phyloP scores from a whole-genome alignment of 2,797 vertebrate genomes.

The Spheniscus humboldti region DNA sequence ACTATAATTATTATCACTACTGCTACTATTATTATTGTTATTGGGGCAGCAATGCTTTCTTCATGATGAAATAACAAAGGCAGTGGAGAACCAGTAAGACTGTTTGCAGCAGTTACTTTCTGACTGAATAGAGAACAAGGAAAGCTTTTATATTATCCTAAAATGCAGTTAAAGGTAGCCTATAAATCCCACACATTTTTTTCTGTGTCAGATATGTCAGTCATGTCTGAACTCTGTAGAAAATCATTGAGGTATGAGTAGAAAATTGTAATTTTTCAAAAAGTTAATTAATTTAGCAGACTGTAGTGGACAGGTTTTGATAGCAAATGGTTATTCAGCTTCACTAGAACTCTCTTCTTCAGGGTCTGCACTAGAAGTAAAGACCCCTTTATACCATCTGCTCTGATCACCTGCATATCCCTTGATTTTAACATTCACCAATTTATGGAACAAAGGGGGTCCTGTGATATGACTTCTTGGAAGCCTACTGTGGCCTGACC shows the following conservation, averaged over 20 bases:
- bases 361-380: neutral
- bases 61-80: neutral
- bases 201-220: neutral
- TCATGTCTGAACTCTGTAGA: neutral
- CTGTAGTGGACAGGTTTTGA: neutral
- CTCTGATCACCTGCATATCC: neutral
- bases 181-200: neutral
- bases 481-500: neutral
- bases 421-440: neutral
- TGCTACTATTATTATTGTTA: neutral
- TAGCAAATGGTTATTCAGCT: neutral
- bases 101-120: neutral
- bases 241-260: neutral
- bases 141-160: neutral
- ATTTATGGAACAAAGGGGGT: neutral
- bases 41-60: neutral
- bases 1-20: neutral
- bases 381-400: neutral
- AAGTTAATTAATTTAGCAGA: neutral
- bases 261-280: neutral
- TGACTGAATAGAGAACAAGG: neutral
- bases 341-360: neutral
- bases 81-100: neutral
- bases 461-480: neutral
- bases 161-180: neutral